Percentiles rank a stretch among this genome's conserved stretches.
These are phyloP conservation scores for Marcusenius ussheri DNA, from an alignment of 2,113 vertebrate genomes.

Conservation along the genomic window DNA sequence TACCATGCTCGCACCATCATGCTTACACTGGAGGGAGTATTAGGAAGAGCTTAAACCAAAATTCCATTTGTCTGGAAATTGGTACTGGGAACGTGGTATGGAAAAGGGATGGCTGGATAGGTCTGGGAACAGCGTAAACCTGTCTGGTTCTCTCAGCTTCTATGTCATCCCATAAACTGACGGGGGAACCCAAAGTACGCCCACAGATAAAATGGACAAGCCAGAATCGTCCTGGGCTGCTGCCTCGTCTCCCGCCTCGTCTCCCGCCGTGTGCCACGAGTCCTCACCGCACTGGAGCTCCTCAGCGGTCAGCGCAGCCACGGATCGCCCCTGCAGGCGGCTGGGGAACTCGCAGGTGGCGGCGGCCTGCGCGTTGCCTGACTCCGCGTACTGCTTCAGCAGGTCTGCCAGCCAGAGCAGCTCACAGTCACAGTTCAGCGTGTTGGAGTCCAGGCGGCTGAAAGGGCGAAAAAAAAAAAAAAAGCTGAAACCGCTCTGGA, in stretches of 20 bases:
- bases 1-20: neutral
- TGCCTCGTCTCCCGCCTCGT: neutral
- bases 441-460: constrained; percentile 90
- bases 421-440: constrained; percentile 90
- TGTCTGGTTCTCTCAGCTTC: neutral
- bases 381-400: constrained; percentile 80
- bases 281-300: constrained; percentile 90
- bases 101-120: neutral
- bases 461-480: neutral
- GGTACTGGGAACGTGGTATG: neutral
- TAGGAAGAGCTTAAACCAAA: neutral
- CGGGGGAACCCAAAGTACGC: neutral
- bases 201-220: neutral
- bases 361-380: constrained; percentile 86
- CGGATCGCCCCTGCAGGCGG: constrained; percentile 85
- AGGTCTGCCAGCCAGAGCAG: constrained; percentile 91
- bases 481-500: neutral
- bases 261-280: neutral
- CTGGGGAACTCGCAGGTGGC: constrained; percentile 88
- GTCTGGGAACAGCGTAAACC: neutral
- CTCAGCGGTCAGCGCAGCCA: constrained; percentile 84
- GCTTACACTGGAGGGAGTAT: neutral
- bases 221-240: neutral
- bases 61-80: neutral
- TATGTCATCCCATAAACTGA: neutral